Base-by-base conservation (phyloP, 2,888 invertebrate species). In the Pseudococcus longispinus region DNA sequence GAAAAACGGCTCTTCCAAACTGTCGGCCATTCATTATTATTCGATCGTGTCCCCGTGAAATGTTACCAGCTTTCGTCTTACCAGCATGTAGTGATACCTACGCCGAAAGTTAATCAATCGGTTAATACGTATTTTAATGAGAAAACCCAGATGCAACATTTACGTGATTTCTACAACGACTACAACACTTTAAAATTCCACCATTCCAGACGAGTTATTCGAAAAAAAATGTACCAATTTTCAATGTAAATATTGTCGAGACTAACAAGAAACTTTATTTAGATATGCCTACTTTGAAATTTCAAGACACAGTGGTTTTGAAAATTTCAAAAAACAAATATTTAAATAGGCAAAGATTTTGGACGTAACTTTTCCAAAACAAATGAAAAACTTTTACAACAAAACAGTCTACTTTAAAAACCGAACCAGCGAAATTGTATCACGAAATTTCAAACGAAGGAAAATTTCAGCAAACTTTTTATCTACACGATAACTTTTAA, bases 1-100 rank as follows among this genome's bases (percentile, higher is more conserved):
- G 74, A 37, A 32, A 74, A 74, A 74, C 74, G 74, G 29, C 42
- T 42, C 42, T 42, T 37, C 42, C 42, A n/a, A 37, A 42, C 77
- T 42, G 42, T 80, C 77, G 42, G 42, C 77, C 29, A 80, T 80
- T 80, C 42, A 42, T 80, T 42, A 32, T 77, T 77, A 23, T 42
- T 42, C 42, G 32, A 80, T 80, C 29, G 26, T 8, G 18, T 70
- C 70, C 18, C 15, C 18, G 15, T 1, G 70, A 29, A 70, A 70
- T 0, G 29, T 70, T 70, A 70, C 51, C 15, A 2, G 2, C 51
- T 18, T 46, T 46, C 15, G 44, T 46, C 15, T 46, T 46, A 37
- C 37, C 37, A 9, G 3, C 3, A 11, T 15, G 44, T 8, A 9
- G 9, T 0, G 44, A 46, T 46, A 46, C 44, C 44, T 46, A 46